Evolutionary conservation across 2,888 invertebrate species (phyloP).

Genomic region (Blera fallax): DNA sequence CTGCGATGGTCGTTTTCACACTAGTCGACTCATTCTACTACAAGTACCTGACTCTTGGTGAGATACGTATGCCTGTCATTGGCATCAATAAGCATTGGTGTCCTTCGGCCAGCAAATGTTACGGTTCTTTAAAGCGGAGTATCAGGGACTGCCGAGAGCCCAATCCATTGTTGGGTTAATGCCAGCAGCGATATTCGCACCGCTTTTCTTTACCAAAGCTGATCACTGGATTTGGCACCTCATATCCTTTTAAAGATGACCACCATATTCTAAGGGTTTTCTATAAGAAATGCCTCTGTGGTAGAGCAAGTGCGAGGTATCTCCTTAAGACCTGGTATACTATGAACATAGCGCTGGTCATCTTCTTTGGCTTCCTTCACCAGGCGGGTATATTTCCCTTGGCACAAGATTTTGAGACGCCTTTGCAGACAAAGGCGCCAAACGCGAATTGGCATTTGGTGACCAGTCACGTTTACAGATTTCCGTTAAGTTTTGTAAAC

Average conservation of each 20-base stretch:
- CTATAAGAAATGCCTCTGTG: constrained; percentile 77
- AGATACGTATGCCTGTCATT: constrained; percentile 87
- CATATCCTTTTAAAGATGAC: constrained; percentile 79
- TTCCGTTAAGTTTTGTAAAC: constrained; percentile 88
- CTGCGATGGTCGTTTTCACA: constrained; percentile 86
- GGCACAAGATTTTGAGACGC: constrained; percentile 85
- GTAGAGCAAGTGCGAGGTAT: constrained; percentile 80
- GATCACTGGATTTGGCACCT: constrained; percentile 78
- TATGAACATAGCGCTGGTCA: constrained; percentile 85
- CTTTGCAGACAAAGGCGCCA: constrained; percentile 83
- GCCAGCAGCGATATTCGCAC: constrained; percentile 88
- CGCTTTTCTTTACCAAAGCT: constrained; percentile 85
- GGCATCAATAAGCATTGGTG: constrained; percentile 87
- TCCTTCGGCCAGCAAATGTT: constrained; percentile 83
- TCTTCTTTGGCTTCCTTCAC: constrained; percentile 94
- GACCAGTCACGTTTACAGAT: constrained; percentile 89
- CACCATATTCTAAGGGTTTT: constrained; percentile 76
- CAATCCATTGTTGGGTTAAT: constrained; percentile 91
- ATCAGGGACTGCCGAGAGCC: constrained; percentile 88
- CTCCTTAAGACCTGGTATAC: constrained; percentile 86
- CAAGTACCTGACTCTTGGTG: constrained; percentile 88
- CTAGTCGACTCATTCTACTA: constrained; percentile 91
- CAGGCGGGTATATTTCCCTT: constrained; percentile 92
- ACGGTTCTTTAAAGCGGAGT: constrained; percentile 85
- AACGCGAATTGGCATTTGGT: constrained; percentile 86